Conservation (phyloP, 2,113 vertebrate species). For the Pangasianodon gigas region DNA sequence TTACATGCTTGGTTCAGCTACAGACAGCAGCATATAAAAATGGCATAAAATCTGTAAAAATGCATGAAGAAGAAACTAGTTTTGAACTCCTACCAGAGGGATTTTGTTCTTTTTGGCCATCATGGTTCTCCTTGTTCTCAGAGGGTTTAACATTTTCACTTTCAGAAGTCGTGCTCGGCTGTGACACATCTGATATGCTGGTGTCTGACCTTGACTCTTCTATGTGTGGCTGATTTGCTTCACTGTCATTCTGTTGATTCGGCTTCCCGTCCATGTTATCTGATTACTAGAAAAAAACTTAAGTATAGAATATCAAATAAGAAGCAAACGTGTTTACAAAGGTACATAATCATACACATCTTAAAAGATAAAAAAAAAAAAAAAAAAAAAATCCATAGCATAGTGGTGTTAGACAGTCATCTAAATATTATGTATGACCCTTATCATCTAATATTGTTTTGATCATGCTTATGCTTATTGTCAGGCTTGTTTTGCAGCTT, state of each 20-base stretch:
- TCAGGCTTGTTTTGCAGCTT: too few species aligned
- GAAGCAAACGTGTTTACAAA: neutral
- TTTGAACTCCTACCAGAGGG: neutral
- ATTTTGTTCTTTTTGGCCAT: neutral
- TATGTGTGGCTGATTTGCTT: too few species aligned
- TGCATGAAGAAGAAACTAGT: neutral
- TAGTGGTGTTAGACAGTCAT: too few species aligned
- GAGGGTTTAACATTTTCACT: neutral
- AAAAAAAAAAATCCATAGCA: too few species aligned
- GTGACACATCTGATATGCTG: neutral
- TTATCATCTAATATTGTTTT: neutral
- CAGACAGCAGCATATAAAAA: neutral
- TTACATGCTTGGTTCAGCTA: neutral
- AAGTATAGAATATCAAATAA: neutral
- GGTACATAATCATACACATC: neutral
- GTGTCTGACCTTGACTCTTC: too few species aligned
- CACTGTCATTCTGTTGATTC: neutral
- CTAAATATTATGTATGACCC: too few species aligned
- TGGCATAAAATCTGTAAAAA: neutral
- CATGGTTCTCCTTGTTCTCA: fast-evolving
- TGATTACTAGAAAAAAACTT: neutral
- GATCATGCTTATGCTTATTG: too few species aligned
- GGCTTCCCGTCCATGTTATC: neutral
- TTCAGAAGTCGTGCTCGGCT: neutral
- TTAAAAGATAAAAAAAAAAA: neutral